Conservation (phyloP, 1,140 invertebrate species). For the Gryllus bimaculatus region DNA sequence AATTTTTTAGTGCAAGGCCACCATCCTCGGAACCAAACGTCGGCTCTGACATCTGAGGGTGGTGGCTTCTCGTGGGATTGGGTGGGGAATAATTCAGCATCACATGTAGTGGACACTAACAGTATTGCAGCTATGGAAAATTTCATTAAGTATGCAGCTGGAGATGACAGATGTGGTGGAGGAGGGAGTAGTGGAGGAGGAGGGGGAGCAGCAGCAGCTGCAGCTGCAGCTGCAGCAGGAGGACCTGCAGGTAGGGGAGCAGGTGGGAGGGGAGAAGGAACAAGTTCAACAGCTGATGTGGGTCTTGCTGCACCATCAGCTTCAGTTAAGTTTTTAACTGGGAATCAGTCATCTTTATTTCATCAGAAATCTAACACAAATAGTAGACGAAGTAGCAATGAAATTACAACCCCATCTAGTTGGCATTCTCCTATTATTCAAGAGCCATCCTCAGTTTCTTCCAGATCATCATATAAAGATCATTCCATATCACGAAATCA, state of each 20-base stretch:
- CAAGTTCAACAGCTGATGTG: background rate
- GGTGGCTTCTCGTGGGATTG: conserved; percentile 59
- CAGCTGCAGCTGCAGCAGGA: background rate
- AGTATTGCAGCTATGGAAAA: conserved; percentile 36
- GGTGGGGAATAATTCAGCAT: conserved; percentile 30
- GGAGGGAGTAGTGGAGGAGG: background rate
- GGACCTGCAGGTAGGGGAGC: too few relatives aligned
- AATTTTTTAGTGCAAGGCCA: conserved; percentile 37
- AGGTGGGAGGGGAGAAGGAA: background rate
- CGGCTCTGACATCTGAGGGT: conserved; percentile 46
- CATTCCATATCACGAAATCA: background rate
- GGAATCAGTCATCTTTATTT: conserved; percentile 7
- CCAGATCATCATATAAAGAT: background rate
- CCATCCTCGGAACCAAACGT: conserved; percentile 38
- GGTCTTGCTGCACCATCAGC: background rate
- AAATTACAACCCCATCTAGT: background rate
- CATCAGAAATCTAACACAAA: conserved; percentile 9
- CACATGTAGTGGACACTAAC: conserved; percentile 26
- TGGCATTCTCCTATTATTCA: conserved; percentile 20
- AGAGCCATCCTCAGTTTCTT: conserved; percentile 2
- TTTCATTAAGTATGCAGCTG: conserved; percentile 34
- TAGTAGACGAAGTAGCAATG: conserved; percentile 8
- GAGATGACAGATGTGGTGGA: conserved; percentile 16
- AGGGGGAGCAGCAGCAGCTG: background rate
- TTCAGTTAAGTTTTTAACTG: conserved; percentile 3